These are phyloP conservation scores for Pseudomugil tenellus DNA, from an alignment of 2,797 vertebrate genomes.

Conservation along the genomic window DNA sequence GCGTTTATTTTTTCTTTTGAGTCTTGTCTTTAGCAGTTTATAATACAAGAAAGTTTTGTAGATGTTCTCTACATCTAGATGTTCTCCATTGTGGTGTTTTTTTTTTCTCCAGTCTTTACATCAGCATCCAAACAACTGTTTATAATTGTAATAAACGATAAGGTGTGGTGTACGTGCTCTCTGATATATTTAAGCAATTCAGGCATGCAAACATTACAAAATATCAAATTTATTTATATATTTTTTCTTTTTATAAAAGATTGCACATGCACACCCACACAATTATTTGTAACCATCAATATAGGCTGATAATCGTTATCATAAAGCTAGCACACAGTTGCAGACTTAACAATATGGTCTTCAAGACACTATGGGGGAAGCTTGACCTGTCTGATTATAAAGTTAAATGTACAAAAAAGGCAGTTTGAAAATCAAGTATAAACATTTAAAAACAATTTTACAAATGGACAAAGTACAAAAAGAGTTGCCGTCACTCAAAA, in stretches of 20 bases:
- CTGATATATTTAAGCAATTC: constrained; percentile 17
- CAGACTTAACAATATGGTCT: constrained; percentile 90
- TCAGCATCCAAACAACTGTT: too few relatives aligned
- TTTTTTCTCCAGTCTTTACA: not conserved
- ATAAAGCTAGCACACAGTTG: constrained; percentile 90
- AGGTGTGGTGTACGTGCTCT: not conserved
- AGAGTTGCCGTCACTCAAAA: constrained; percentile 87
- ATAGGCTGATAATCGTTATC: constrained; percentile 86
- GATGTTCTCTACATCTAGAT: too few relatives aligned
- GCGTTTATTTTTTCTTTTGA: too few relatives aligned
- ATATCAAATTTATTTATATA: constrained; percentile 96
- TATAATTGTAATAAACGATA: constrained; percentile 30
- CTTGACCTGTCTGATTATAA: constrained; percentile 94
- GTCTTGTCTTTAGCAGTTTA: too few relatives aligned
- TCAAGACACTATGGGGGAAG: constrained; percentile 96
- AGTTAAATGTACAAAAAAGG: constrained; percentile 99
- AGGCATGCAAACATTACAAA: constrained; percentile 84
- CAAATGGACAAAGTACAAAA: constrained; percentile 99
- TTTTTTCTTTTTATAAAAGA: constrained; percentile 79
- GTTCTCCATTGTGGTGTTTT: constrained; percentile 14
- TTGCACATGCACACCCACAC: constrained; percentile 97
- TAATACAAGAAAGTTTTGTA: too few relatives aligned
- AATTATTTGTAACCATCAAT: constrained; percentile 90
- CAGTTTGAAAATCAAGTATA: constrained; percentile 99
- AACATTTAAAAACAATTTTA: constrained; percentile 99